Percentiles rank a stretch among this genome's conserved stretches.
Conservation (phyloP, 2,797 vertebrate species). For the Botia almorhae region DNA sequence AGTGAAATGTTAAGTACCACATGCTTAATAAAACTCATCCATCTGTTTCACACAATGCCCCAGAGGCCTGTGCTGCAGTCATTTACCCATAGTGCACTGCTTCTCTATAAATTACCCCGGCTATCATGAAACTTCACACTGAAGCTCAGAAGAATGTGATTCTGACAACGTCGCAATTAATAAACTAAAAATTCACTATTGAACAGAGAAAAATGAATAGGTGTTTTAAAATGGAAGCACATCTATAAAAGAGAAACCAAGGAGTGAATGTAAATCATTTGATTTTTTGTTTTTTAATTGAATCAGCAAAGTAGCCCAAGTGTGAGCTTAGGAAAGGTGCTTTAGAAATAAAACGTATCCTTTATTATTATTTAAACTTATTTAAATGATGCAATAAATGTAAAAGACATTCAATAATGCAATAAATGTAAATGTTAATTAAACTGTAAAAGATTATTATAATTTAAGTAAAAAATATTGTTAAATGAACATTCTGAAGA, state of each 20-base stretch:
- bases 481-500: too few relatives aligned
- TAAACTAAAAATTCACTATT: slow-evolving; percentile 9
- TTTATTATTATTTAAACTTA: too few relatives aligned
- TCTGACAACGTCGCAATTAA: slow-evolving; percentile 37
- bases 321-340: too few relatives aligned
- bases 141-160: slow-evolving; percentile 1
- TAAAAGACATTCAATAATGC: too few relatives aligned
- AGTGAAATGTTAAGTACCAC: slow-evolving; percentile 68
- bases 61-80: slow-evolving; percentile 46
- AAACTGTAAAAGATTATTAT: not conserved
- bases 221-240: slow-evolving; percentile 1
- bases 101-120: slow-evolving; percentile 30
- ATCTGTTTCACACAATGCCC: slow-evolving; percentile 67
- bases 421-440: too few relatives aligned
- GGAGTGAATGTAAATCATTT: not conserved
- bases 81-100: slow-evolving; percentile 46
- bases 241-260: not conserved
- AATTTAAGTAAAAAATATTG: too few relatives aligned
- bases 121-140: slow-evolving; percentile 21
- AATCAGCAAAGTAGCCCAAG: not conserved
- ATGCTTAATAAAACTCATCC: slow-evolving; percentile 75
- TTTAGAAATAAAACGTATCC: too few relatives aligned
- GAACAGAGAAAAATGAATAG: not conserved
- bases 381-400: slow-evolving; percentile 5
- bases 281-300: not conserved